phyloP scores from a whole-genome alignment of 23 tunicate genomes.

The Oikopleura vanhoeffeni region DNA sequence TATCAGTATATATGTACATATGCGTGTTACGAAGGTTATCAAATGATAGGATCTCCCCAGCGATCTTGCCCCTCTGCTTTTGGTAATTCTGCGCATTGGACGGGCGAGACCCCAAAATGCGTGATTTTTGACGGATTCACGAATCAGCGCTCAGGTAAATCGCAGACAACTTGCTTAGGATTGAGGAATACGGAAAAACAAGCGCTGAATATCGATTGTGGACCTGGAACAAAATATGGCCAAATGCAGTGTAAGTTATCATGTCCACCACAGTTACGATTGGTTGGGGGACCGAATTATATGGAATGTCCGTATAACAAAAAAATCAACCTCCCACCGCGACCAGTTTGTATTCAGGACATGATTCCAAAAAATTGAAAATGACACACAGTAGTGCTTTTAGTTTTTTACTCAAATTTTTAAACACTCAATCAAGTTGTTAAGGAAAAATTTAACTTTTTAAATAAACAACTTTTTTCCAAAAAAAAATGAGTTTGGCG shows the following conservation, averaged over 20 bases:
- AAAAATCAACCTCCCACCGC: too few relatives aligned
- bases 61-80: neutral
- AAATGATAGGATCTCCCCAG: neutral
- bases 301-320: neutral
- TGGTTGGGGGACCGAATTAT: neutral
- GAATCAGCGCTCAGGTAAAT: neutral
- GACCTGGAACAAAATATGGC: neutral
- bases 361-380: too few relatives aligned
- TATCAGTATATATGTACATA: neutral
- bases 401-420: too few relatives aligned
- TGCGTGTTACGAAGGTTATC: neutral
- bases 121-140: neutral
- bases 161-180: neutral
- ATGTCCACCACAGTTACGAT: neutral
- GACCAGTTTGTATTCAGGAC: too few relatives aligned
- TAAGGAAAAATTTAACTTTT: too few relatives aligned
- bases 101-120: neutral
- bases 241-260: neutral
- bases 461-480: too few relatives aligned
- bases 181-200: neutral
- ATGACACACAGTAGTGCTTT: too few relatives aligned
- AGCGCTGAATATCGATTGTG: neutral
- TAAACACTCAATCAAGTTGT: too few relatives aligned
- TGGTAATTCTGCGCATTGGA: neutral
- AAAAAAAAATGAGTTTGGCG: too few relatives aligned